Percentiles rank a stretch among this genome's conserved stretches.
These are phyloP conservation scores for Morone saxatilis DNA, from an alignment of 2,113 vertebrate genomes.

Conservation along the genomic window DNA sequence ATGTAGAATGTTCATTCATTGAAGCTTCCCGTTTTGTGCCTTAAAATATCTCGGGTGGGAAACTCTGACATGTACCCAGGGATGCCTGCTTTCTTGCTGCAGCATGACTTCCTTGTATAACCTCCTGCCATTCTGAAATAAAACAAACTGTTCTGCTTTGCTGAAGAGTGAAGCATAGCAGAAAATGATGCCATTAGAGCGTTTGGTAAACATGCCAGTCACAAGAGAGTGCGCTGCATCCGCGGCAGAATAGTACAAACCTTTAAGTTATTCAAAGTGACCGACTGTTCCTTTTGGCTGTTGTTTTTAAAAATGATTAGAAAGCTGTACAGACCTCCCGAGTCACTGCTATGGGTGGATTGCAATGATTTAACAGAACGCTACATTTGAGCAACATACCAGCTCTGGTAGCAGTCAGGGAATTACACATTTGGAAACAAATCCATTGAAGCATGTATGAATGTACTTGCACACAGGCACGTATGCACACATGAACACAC, in stretches of 20 bases:
- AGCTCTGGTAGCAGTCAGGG: constrained; percentile 59
- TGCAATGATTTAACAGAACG: constrained; percentile 43
- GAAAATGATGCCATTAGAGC: constrained; percentile 82
- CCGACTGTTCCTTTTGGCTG: constrained; percentile 47
- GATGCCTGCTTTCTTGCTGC: constrained; percentile 48
- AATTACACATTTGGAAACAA: constrained; percentile 55
- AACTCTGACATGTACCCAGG: constrained; percentile 67
- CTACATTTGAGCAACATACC: constrained; percentile 37
- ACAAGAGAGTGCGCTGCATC: constrained; percentile 57
- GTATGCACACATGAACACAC: not conserved
- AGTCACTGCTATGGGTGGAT: constrained; percentile 45
- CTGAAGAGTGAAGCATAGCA: constrained; percentile 80
- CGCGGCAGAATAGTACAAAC: constrained; percentile 22
- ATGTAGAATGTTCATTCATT: constrained; percentile 20
- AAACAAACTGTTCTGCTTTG: constrained; percentile 84
- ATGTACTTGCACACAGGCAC: not conserved
- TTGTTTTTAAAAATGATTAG: constrained; percentile 65
- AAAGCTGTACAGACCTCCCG: constrained; percentile 18
- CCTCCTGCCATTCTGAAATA: constrained; percentile 73
- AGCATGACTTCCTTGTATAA: constrained; percentile 57
- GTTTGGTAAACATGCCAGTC: constrained; percentile 83
- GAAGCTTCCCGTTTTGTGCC: constrained; percentile 50
- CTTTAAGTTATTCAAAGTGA: constrained; percentile 62
- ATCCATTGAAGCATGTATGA: constrained; percentile 46
- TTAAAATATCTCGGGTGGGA: constrained; percentile 84